Evolutionary conservation across 2,113 vertebrate genomes (phyloP), one percentile per base, ranked within the genome.

Genomic region (Cyprichromis sp.): DNA sequence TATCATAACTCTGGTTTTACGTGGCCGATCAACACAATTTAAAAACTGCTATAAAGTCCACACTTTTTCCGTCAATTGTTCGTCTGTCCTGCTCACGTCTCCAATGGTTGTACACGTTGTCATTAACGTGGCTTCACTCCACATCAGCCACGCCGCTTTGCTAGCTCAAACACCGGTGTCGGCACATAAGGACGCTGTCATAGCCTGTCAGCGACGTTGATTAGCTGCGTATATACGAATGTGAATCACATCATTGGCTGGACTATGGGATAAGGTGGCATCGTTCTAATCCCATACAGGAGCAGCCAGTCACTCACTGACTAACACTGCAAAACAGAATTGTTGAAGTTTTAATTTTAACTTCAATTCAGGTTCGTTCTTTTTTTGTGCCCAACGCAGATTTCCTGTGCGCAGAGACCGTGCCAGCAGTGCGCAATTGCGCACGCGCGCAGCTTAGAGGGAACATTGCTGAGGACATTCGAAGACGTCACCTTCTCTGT

Each of bases 181-280:
- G 0, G 0, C 3, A 21, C 52, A 21, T 54, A 11, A 54, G 9
- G 52, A 54, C n/a, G 52, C n/a, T 11, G 9, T 54, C 52, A 0
- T 2, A 4, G 10, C 0, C 10, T 0, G 52, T 11, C 3, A 21
- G 0, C 1, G 0, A 21, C 6, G 10, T 3, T 54, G 6, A 53
- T 53, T 53, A 53, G 52, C 52, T 53, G 52, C 19, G 0, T 1
- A 2, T 53, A 6, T 21, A 53, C 52, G 5, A 53, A 21, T 2
- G 19, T 53, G 2, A 53, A 53, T 11, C 19, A 0, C 19, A 0
- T 53, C 0, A 53, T 53, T 53, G 0, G 50, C 5, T 54, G 52
- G 9, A 54, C 52, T n/a, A 0, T 54, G n/a, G 5, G 52, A 21
- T 54, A 54, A 54, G 10, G 4, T 5, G 47, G 4, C 47, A 52